These are phyloP conservation scores for Eolophus roseicapilla DNA, from an alignment of 2,113 vertebrate genomes.

Conservation along the genomic window DNA sequence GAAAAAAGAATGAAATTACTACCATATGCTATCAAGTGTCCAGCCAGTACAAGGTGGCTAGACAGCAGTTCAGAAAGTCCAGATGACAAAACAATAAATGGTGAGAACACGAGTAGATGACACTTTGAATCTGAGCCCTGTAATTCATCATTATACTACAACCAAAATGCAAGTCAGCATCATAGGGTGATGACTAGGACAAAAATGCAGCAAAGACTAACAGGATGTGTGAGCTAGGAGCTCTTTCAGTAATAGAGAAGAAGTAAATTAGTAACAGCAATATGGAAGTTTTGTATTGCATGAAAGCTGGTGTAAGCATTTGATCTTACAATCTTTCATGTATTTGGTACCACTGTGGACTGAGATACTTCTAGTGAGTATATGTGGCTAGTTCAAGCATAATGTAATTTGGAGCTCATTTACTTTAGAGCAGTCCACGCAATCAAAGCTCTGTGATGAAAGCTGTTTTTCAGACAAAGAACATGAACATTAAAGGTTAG, in stretches of 20 bases:
- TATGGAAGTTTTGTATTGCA: not conserved
- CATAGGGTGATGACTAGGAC: not conserved
- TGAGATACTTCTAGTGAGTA: not conserved
- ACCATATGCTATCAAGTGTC: not conserved
- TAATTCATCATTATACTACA: not conserved
- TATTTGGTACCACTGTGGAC: not conserved
- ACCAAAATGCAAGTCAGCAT: not conserved
- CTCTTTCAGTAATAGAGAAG: not conserved
- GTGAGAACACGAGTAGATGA: not conserved
- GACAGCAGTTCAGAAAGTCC: not conserved
- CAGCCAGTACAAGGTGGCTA: not conserved
- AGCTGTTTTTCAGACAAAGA: conserved; percentile 16
- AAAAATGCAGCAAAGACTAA: not conserved
- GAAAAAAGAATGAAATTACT: not conserved
- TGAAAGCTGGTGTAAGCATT: not conserved
- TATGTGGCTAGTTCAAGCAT: not conserved
- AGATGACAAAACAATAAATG: not conserved
- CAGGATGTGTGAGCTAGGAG: not conserved
- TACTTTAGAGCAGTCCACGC: not conserved
- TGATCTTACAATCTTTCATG: not conserved
- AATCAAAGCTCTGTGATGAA: conserved; percentile 33
- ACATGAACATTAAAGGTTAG: not conserved
- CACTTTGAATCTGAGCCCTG: not conserved
- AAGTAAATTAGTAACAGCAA: not conserved
- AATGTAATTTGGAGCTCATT: conserved; percentile 19